phyloP scores from a whole-genome alignment of 2,888 invertebrate species.

The Platynereis dumerilii region DNA sequence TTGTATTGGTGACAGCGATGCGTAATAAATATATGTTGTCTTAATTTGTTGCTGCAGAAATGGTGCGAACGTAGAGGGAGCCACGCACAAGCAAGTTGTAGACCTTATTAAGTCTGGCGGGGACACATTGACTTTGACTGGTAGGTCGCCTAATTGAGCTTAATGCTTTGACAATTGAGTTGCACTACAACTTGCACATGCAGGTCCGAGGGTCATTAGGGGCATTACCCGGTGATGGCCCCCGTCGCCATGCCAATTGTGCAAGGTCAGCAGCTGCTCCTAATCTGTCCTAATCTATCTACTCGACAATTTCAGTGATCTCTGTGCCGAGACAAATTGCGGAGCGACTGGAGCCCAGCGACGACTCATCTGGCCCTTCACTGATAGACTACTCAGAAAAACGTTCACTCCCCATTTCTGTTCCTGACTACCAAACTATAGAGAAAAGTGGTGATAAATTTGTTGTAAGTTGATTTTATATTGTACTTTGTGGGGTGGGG shows the following conservation, averaged over 20 bases:
- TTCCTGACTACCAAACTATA: constrained; percentile 89
- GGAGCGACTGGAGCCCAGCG: constrained; percentile 65
- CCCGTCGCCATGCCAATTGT: too few species aligned
- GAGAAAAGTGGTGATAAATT: constrained; percentile 77
- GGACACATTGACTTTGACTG: constrained; percentile 93
- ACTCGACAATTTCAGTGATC: constrained; percentile 47
- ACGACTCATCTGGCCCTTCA: constrained; percentile 79
- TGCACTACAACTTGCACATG: too few species aligned
- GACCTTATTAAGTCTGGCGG: constrained; percentile 99
- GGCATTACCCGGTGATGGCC: too few species aligned
- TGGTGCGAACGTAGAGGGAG: constrained; percentile 96
- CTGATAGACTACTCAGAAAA: constrained; percentile 81
- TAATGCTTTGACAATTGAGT: too few species aligned
- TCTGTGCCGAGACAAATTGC: constrained; percentile 61
- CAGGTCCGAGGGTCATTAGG: too few species aligned
- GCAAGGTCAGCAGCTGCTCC: neutral
- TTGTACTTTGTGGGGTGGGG: too few species aligned
- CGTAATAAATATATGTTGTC: too few species aligned
- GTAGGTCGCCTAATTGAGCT: constrained; percentile 37
- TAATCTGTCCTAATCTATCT: too few species aligned
- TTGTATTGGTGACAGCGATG: too few species aligned
- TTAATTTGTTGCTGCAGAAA: too few species aligned
- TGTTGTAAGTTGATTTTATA: constrained; percentile 70
- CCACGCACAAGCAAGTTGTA: constrained; percentile 99
- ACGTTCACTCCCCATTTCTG: constrained; percentile 75